Conservation (phyloP, 2,888 invertebrate species). For the Drosophila kambysellisi region DNA sequence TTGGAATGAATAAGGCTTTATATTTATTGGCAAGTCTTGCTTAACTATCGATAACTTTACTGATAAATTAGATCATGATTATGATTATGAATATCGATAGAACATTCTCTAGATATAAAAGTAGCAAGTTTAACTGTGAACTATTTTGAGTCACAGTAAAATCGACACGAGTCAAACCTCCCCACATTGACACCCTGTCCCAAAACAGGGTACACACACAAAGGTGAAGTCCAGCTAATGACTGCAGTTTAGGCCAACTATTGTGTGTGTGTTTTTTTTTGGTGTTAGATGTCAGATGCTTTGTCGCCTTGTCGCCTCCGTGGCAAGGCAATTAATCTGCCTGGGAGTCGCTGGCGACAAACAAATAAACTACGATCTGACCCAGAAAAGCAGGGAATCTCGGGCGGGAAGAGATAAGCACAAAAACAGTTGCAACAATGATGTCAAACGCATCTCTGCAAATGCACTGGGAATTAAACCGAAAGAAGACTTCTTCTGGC, state of each 20-base stretch:
- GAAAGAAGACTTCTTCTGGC: slow-evolving; percentile 25
- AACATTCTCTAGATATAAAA: too few species aligned
- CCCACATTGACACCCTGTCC: not conserved
- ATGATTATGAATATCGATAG: slow-evolving; percentile 4
- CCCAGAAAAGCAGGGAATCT: slow-evolving; percentile 26
- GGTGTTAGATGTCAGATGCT: slow-evolving; percentile 49
- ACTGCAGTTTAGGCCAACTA: slow-evolving; percentile 31
- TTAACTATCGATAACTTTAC: not conserved
- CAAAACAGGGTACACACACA: slow-evolving; percentile 22
- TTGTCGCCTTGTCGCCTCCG: slow-evolving; percentile 22
- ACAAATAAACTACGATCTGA: slow-evolving; percentile 39
- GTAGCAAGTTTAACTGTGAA: not conserved
- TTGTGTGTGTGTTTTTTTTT: slow-evolving; percentile 28
- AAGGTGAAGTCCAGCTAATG: slow-evolving; percentile 37
- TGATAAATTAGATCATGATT: not conserved
- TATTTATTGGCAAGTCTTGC: not conserved
- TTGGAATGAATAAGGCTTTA: not conserved
- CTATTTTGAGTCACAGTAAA: not conserved
- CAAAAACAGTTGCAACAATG: slow-evolving; percentile 41
- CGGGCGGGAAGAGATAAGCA: not conserved
- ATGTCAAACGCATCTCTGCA: slow-evolving; percentile 53
- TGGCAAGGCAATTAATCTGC: slow-evolving; percentile 69
- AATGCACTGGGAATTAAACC: slow-evolving; percentile 67
- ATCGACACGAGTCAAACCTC: not conserved
- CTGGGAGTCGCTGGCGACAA: slow-evolving; percentile 34